A percentile compares a stretch with the other conserved stretches of the same genome.
Evolutionary conservation across 1,140 invertebrate species (phyloP).

Genomic region (Homarus americanus): DNA sequence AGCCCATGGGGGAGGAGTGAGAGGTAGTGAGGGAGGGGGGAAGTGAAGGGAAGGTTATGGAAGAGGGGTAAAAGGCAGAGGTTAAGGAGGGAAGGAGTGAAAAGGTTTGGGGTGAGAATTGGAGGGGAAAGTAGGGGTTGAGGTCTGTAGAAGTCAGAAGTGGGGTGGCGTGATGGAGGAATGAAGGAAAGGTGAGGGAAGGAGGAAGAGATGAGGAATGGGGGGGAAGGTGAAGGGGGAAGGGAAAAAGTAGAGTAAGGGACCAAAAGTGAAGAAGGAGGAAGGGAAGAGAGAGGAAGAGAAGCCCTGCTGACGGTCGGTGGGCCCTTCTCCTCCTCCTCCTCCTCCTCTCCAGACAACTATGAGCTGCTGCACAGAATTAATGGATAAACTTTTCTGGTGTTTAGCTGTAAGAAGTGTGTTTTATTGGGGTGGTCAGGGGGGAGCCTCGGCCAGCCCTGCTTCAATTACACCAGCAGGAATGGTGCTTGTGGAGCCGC

Average conservation of each 20-base stretch:
- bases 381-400: constrained; percentile 21
- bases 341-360: background rate
- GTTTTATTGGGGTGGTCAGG: background rate
- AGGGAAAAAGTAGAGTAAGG: background rate
- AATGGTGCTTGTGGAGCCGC: background rate
- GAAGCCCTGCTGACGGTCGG: background rate
- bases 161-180: no score
- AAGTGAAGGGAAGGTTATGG: no score
- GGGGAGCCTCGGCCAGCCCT: background rate
- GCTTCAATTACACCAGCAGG: no score
- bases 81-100: no score
- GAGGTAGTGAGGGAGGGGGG: no score
- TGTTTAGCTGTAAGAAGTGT: constrained; percentile 37
- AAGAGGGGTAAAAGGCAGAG: no score
- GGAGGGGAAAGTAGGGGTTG: no score
- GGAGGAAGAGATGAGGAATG: background rate
- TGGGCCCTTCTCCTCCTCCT: background rate
- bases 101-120: no score
- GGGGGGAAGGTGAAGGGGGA: no score
- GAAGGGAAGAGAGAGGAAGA: background rate
- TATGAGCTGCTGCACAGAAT: constrained; percentile 26
- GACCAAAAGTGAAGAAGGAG: background rate
- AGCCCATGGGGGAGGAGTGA: no score
- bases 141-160: no score
- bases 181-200: no score